phyloP scores from a whole-genome alignment of 2,797 vertebrate species.

The Sebastiscus tertius region DNA sequence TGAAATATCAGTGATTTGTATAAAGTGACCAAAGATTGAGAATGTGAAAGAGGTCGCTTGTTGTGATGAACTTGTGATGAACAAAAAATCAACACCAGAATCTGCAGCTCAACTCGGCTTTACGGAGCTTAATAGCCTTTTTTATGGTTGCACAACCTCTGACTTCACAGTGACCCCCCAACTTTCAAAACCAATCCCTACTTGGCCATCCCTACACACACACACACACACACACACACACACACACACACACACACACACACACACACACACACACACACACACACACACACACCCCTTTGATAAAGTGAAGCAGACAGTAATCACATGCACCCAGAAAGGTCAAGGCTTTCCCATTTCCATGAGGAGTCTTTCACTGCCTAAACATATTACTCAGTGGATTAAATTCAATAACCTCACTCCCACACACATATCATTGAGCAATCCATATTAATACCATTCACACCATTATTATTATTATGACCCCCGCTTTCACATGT shows the following conservation, averaged over 20 bases:
- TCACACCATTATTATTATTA: slow-evolving; percentile 28
- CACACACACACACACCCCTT: background rate
- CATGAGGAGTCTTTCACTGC: slow-evolving; percentile 50
- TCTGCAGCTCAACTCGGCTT: background rate
- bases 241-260: slow-evolving; percentile 7
- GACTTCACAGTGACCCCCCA: background rate
- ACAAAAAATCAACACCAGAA: background rate
- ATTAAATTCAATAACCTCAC: slow-evolving; percentile 57
- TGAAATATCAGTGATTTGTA: no score
- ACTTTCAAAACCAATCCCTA: background rate
- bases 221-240: background rate
- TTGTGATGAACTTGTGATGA: background rate
- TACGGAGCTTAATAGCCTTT: background rate
- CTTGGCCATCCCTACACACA: no score
- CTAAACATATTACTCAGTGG: slow-evolving; percentile 54
- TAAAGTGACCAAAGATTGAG: background rate
- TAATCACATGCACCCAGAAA: slow-evolving; percentile 66
- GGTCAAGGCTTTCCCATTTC: slow-evolving; percentile 52
- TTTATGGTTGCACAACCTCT: background rate
- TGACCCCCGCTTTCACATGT: slow-evolving; percentile 17
- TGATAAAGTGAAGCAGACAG: slow-evolving; percentile 55
- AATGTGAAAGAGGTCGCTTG: background rate
- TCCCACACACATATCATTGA: slow-evolving; percentile 23
- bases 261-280: slow-evolving; percentile 7
- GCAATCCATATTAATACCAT: slow-evolving; percentile 40